phyloP scores from a whole-genome alignment of 2,113 vertebrate species.

The Mus spicilegus region DNA sequence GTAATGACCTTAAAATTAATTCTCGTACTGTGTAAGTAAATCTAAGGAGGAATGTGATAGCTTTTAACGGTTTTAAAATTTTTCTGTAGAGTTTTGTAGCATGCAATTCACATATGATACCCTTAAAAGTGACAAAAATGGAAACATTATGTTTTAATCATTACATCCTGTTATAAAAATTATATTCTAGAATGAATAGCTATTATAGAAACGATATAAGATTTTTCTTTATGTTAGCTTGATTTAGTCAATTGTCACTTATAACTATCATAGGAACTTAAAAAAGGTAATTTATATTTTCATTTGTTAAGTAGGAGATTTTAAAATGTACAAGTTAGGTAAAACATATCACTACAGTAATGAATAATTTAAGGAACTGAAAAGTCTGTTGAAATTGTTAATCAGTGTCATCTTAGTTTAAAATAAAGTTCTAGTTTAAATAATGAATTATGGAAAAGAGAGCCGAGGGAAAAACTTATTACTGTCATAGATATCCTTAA shows the following conservation, averaged over 20 bases:
- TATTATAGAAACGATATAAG: not conserved
- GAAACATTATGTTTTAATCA: not conserved
- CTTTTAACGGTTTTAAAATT: not conserved
- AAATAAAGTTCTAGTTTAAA: not conserved
- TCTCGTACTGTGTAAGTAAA: not conserved
- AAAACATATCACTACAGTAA: not conserved
- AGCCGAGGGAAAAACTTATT: not conserved
- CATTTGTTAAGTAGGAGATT: not conserved
- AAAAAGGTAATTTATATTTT: not conserved
- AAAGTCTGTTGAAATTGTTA: not conserved
- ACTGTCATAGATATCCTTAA: not conserved
- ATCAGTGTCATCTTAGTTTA: not conserved
- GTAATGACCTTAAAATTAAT: not conserved
- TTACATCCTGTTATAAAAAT: not conserved
- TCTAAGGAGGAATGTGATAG: not conserved
- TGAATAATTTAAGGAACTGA: not conserved
- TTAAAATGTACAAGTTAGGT: not conserved
- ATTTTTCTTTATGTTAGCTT: conserved; percentile 17
- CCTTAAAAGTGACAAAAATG: not conserved
- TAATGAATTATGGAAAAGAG: not conserved
- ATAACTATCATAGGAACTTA: conserved; percentile 38
- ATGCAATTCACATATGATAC: not conserved
- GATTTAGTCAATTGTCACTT: conserved; percentile 45
- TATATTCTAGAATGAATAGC: not conserved
- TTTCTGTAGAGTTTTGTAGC: not conserved